A percentile compares a stretch with the other conserved stretches of the same genome.
These are phyloP conservation scores for Sinocyclocheilus rhinocerous DNA, from an alignment of 2,113 vertebrate species.

Conservation along the genomic window DNA sequence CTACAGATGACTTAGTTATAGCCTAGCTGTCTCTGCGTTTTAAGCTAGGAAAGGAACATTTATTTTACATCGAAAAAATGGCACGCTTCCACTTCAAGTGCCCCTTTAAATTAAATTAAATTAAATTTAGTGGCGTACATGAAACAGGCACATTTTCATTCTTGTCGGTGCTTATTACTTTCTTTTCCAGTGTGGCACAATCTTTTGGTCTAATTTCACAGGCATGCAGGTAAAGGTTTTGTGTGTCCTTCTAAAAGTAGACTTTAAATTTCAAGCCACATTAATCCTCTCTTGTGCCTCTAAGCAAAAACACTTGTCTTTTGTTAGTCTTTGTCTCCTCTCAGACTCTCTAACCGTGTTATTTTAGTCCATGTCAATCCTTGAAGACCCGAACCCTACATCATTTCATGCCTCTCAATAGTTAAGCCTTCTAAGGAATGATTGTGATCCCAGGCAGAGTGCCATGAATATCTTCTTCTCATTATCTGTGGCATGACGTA, in stretches of 20 bases:
- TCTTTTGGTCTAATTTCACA: conserved; percentile 49
- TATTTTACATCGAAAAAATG: background rate
- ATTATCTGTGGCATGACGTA: conserved; percentile 27
- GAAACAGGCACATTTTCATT: background rate
- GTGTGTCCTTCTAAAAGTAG: conserved; percentile 41
- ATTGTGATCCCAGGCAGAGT: conserved; percentile 48
- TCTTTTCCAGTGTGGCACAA: background rate
- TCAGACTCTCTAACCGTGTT: conserved; percentile 46
- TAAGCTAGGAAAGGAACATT: background rate
- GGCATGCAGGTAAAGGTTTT: conserved; percentile 36
- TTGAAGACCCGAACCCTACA: conserved; percentile 34
- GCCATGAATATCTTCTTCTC: conserved; percentile 32
- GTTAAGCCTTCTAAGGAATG: conserved; percentile 45
- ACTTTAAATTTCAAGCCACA: conserved; percentile 59
- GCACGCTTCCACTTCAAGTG: background rate
- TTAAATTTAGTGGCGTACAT: background rate
- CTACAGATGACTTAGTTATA: background rate
- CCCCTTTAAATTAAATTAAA: background rate
- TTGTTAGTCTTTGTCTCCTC: conserved; percentile 26
- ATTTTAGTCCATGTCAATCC: conserved; percentile 46
- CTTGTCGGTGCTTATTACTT: background rate
- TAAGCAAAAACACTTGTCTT: conserved; percentile 45
- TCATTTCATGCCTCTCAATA: conserved; percentile 51
- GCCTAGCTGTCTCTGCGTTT: background rate
- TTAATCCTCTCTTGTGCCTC: conserved; percentile 49